These are phyloP conservation scores for Zygogramma bicolorata DNA, from an alignment of 2,888 invertebrate species.

Conservation along the genomic window DNA sequence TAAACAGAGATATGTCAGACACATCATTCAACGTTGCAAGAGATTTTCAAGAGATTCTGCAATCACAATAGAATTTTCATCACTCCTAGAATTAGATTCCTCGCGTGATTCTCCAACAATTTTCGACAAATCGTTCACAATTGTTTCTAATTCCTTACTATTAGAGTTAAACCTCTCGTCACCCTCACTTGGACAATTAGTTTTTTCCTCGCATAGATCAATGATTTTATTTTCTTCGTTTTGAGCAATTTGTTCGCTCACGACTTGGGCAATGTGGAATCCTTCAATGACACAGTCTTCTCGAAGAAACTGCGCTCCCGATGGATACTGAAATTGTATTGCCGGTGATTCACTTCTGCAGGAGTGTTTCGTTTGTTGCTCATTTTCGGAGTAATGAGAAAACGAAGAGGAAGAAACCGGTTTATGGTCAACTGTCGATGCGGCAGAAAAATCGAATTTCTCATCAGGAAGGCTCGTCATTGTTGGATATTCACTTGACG, in stretches of 20 bases:
- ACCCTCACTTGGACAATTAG: background rate
- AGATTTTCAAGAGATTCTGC: constrained; percentile 41
- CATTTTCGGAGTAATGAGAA: background rate
- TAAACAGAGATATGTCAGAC: background rate
- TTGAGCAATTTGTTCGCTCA: constrained; percentile 39
- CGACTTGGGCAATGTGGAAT: constrained; percentile 42
- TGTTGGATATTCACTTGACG: background rate
- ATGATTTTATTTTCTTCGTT: constrained; percentile 28
- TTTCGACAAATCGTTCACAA: constrained; percentile 38
- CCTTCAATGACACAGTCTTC: constrained; percentile 8
- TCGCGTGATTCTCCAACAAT: constrained; percentile 33
- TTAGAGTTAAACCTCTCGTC: constrained; percentile 2
- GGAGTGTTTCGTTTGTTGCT: background rate
- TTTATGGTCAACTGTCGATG: background rate
- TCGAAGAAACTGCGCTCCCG: background rate
- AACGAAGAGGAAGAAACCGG: background rate
- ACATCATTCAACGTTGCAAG: constrained; percentile 30
- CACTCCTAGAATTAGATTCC: background rate
- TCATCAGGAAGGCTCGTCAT: background rate
- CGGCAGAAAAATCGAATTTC: background rate
- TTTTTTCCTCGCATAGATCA: constrained; percentile 9
- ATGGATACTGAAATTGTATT: background rate
- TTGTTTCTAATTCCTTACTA: constrained; percentile 35
- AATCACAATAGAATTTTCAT: constrained; percentile 35
- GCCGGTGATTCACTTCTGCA: background rate